A percentile compares a stretch with the other conserved stretches of the same genome.
Conservation (phyloP, 1,140 invertebrate species). For the Mesaphorura yosii region DNA sequence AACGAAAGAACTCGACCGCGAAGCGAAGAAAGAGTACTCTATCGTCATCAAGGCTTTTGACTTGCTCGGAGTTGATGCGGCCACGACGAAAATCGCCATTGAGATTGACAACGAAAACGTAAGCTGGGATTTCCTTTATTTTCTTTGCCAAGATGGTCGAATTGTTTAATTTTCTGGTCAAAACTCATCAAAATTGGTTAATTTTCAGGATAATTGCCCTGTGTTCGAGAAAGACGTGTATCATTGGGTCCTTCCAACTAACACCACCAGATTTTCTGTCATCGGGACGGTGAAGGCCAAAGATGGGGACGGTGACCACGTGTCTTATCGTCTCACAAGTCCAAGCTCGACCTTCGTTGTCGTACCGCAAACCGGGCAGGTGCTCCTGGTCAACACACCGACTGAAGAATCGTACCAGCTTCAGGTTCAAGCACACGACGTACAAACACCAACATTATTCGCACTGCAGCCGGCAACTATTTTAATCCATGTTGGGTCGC, state of each 20-base stretch:
- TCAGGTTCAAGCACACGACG: constrained; percentile 66
- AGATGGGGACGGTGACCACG: constrained; percentile 74
- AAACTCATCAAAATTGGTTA: constrained; percentile 34
- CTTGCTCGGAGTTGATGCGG: constrained; percentile 56
- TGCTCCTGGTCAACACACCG: constrained; percentile 60
- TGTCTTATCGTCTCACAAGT: constrained; percentile 66
- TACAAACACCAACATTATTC: constrained; percentile 54
- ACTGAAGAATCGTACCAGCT: constrained; percentile 44
- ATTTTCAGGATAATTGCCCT: constrained; percentile 4
- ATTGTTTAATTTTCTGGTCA: constrained; percentile 62
- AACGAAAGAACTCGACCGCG: constrained; percentile 57
- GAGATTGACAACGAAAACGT: constrained; percentile 73
- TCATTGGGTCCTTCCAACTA: constrained; percentile 45
- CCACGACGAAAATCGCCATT: constrained; percentile 57
- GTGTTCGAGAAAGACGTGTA: constrained; percentile 26
- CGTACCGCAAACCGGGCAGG: constrained; percentile 79
- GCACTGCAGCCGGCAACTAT: constrained; percentile 58
- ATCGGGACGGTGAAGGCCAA: constrained; percentile 67
- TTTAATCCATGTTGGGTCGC: constrained; percentile 57
- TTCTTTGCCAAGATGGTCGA: constrained; percentile 62
- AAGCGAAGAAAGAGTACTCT: constrained; percentile 49
- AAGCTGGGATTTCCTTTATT: too few species aligned
- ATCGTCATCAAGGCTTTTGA: constrained; percentile 63
- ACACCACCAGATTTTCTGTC: constrained; percentile 54
- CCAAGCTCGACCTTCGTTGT: constrained; percentile 63